phyloP scores from a whole-genome alignment of 2,797 vertebrate genomes.

The Ctenosaura bakeri region DNA sequence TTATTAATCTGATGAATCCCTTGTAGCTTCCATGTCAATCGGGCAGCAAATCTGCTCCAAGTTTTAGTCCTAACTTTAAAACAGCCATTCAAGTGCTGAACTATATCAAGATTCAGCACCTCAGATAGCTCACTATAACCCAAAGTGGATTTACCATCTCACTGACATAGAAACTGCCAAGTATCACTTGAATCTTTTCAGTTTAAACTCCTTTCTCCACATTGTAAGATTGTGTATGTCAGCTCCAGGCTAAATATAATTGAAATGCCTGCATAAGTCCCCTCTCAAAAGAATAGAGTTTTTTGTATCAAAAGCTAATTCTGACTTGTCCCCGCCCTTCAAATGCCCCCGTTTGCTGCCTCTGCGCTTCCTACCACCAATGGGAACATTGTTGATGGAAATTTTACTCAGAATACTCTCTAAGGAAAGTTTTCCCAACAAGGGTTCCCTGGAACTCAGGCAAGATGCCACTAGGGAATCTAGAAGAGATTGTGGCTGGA shows the following conservation, averaged over 20 bases:
- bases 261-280: background rate
- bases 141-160: no score
- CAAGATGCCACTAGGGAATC: background rate
- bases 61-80: no score
- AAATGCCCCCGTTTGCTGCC: background rate
- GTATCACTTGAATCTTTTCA: background rate
- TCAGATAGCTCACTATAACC: no score
- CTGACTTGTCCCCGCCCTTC: background rate
- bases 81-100: no score
- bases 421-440: no score
- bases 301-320: background rate
- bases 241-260: background rate
- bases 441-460: background rate
- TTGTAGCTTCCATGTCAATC: no score
- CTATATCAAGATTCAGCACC: no score
- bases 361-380: background rate
- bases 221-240: background rate
- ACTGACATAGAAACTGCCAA: no score
- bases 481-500: background rate
- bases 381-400: background rate
- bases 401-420: background rate
- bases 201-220: background rate
- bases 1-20: background rate
- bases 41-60: no score
- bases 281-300: background rate